Evolutionary conservation across 2,888 invertebrate genomes (phyloP).

Genomic region (Cartodere bifasciata): DNA sequence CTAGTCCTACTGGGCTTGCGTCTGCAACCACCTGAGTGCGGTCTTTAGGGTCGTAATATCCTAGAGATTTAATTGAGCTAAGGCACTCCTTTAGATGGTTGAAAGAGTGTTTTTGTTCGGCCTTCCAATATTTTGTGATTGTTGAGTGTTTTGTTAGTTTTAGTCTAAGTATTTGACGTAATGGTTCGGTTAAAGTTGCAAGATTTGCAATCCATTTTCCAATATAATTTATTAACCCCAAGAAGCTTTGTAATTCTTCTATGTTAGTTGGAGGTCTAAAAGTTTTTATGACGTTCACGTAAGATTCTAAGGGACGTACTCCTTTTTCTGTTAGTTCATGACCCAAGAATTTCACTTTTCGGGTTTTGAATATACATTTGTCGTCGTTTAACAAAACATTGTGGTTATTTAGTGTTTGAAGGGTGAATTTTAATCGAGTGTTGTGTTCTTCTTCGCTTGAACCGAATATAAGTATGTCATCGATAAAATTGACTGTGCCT

Average conservation of each 20-base stretch:
- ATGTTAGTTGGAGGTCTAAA: background rate
- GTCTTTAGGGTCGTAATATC: background rate
- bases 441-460: constrained; percentile 4
- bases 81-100: too few relatives aligned
- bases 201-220: constrained; percentile 5
- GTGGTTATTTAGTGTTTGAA: constrained; percentile 1
- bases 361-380: constrained; percentile 1
- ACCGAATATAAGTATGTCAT: constrained; percentile 1
- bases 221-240: constrained; percentile 4
- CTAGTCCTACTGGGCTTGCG: constrained; percentile 3
- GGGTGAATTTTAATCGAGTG: background rate
- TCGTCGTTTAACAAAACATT: constrained; percentile 1
- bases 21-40: constrained; percentile 1
- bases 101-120: too few relatives aligned
- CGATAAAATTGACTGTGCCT: background rate
- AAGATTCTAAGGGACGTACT: background rate
- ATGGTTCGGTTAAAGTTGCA: constrained; percentile 1
- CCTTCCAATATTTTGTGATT: too few relatives aligned
- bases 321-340: constrained; percentile 1
- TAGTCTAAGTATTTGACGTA: constrained; percentile 1
- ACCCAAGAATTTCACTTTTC: constrained; percentile 3
- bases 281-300: background rate
- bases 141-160: too few relatives aligned
- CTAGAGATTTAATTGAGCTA: too few relatives aligned
- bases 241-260: constrained; percentile 1